These are phyloP conservation scores for Sebastes reedi DNA, from an alignment of 2,797 vertebrate species.

Conservation along the genomic window DNA sequence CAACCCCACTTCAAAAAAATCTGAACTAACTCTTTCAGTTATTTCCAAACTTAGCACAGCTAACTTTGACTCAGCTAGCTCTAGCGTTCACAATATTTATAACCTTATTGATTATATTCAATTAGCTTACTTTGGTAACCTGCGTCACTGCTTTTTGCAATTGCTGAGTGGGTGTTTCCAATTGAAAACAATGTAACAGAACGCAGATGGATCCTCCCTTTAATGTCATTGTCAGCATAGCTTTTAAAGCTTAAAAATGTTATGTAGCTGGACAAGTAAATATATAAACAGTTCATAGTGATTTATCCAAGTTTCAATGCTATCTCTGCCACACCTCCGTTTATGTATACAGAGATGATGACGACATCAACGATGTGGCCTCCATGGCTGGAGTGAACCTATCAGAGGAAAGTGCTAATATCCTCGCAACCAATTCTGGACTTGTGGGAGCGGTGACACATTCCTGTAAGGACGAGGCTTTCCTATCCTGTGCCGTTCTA, in stretches of 20 bases:
- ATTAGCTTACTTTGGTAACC: too few species aligned
- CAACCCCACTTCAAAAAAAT: too few species aligned
- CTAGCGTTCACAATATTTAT: too few species aligned
- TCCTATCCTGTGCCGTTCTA: conserved; percentile 88
- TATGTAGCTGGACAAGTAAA: neutral
- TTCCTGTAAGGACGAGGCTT: conserved; percentile 96
- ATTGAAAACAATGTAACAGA: too few species aligned
- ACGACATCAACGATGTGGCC: conserved; percentile 97
- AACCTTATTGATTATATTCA: too few species aligned
- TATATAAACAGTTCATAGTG: neutral
- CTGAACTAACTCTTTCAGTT: too few species aligned
- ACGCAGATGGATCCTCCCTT: neutral
- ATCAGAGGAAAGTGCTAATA: conserved; percentile 94
- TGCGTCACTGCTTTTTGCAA: too few species aligned
- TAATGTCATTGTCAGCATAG: neutral
- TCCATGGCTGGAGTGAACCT: conserved; percentile 99
- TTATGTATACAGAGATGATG: conserved; percentile 88
- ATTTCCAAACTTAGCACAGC: too few species aligned
- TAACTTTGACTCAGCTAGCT: too few species aligned
- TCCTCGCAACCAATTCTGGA: conserved; percentile 95
- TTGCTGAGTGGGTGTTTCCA: too few species aligned
- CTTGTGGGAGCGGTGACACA: conserved; percentile 92
- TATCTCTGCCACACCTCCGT: neutral
- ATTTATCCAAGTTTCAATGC: neutral
- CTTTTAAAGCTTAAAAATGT: neutral